Base-by-base conservation (phyloP, 2,113 vertebrate genomes). In the Barnardius zonarius region DNA sequence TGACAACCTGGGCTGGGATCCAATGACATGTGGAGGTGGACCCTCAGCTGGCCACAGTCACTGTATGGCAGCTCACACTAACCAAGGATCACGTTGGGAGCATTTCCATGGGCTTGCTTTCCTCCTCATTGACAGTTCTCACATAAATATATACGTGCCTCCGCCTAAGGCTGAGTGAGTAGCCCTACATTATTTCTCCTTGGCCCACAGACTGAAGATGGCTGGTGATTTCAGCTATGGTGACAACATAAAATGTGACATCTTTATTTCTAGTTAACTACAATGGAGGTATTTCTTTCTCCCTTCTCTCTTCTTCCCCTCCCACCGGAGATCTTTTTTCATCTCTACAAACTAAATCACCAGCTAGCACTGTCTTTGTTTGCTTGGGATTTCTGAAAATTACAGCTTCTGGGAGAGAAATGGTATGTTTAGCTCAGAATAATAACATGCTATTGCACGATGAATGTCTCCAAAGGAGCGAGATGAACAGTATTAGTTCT, bases 381-480 rank as follows among this genome's bases (percentile, higher is more conserved):
- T 96, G 90, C 95, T 80, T 73, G 67, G 62, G 77, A 89, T 91
- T 89, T 86, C 83, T 76, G 86, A 78, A 96, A 96, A 96, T 96
- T 96, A 91, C 81, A 94, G 95, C 74, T 94, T 96, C 92, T 93
- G 66, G 77, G 88, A 94, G 37, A 87, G 74, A 95, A 96, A 97
- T 96, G 66, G 86, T 76, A 97, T 91, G 92, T 97, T 96, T 96
- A 87, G 86, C 66, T 92, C 6, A 6, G 88, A 91, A 79, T 93
- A 96, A 96, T 96, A 91, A 93, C 93, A 96, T 86, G 83, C 90
- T 94, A 92, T 24, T 1, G 62, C 83, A 93, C 77, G 86, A 84
- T 41, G 67, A 91, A 62, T 49, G 35, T 76, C 92, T 96, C 95
- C 95, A 92, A 93, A 96, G 88, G 57, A 96, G 86, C 67, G 49